Evolutionary conservation across 2,113 vertebrate species (phyloP), one percentile per base, ranked within the genome.

Genomic region (Motacilla alba): DNA sequence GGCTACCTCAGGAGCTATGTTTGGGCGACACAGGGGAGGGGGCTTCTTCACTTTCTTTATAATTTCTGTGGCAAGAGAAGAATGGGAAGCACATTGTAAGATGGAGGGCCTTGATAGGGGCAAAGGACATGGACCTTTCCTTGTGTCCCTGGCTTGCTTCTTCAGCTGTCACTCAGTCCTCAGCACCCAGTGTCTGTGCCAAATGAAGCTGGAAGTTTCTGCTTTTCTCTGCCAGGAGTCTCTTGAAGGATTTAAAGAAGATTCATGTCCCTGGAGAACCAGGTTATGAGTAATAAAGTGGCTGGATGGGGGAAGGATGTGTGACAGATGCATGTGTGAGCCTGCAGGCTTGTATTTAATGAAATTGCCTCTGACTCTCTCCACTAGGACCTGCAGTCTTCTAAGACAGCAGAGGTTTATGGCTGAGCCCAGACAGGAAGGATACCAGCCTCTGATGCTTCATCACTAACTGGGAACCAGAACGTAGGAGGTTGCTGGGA

Each of bases 21-120:
- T 98, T 35, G 99, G 99, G 31, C 99, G 98, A 47, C 98, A 99
- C 96, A 99, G 97, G 5, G 98, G 99, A 41, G 98, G 98, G 55
- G 99, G 98, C 69, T 99, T 99, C 98, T 98, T 99, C 93, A 99
- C 98, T 94, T 98, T 99, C 81, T 98, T 97, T 90, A 99, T 98
- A 64, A 99, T 99, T 98, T 99, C 99, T 99, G 96, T 26, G 55
- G 44, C 73, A 50, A 87, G 43, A 95, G 37, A 91, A 44, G n/a
- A 93, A 56, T 7, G 12, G 19, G 21, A 83, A 83, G 18, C 27
- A 37, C 2, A 0, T 3, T 49, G 28, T 49, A 47, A 75, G n/a
- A 50, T 23, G 18, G 11, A 35, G 6, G 13, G 12, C n/a, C 22
- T 83, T 43, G 11, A 12, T 6, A 16, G 5, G 13, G 11, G 1